Evolutionary conservation across 1,140 invertebrate genomes (phyloP).

Genomic region (Saccostrea echinata): DNA sequence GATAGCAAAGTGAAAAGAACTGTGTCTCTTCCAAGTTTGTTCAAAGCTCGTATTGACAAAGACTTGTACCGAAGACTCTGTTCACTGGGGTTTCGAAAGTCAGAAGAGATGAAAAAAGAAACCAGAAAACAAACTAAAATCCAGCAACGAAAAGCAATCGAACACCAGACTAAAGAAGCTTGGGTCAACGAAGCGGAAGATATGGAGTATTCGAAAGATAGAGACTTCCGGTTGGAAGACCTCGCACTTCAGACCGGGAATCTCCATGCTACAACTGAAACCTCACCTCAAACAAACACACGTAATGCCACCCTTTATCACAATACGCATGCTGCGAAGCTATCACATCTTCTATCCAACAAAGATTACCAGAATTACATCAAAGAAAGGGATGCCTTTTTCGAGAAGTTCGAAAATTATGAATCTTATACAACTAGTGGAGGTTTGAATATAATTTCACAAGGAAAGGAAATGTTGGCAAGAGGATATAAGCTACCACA

Average conservation of each 20-base stretch:
- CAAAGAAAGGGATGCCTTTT: slow-evolving; percentile 45
- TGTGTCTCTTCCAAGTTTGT: slow-evolving; percentile 50
- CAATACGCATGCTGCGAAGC: neutral
- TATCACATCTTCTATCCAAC: neutral
- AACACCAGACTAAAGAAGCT: neutral
- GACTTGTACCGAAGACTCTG: slow-evolving; percentile 51
- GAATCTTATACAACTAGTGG: neutral
- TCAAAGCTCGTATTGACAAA: slow-evolving; percentile 50
- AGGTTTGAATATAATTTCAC: neutral
- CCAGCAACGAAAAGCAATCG: neutral
- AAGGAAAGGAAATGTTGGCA: neutral
- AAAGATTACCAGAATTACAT: slow-evolving; percentile 49
- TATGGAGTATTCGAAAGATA: slow-evolving; percentile 42
- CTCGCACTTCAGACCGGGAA: slow-evolving; percentile 11
- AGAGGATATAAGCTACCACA: neutral
- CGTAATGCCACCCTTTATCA: neutral
- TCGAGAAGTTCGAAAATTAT: slow-evolving; percentile 46
- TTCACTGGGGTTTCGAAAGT: slow-evolving; percentile 48
- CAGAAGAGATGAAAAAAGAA: slow-evolving; percentile 23
- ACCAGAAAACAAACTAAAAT: neutral
- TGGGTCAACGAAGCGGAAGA: slow-evolving; percentile 2
- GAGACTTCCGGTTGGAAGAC: slow-evolving; percentile 54
- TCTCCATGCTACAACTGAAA: neutral
- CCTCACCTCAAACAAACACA: too few species aligned
- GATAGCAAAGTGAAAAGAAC: slow-evolving; percentile 16